A percentile compares a stretch with the other conserved stretches of the same genome.
Evolutionary conservation across 2,888 invertebrate genomes (phyloP).

Genomic region (Drosophila birchii): DNA sequence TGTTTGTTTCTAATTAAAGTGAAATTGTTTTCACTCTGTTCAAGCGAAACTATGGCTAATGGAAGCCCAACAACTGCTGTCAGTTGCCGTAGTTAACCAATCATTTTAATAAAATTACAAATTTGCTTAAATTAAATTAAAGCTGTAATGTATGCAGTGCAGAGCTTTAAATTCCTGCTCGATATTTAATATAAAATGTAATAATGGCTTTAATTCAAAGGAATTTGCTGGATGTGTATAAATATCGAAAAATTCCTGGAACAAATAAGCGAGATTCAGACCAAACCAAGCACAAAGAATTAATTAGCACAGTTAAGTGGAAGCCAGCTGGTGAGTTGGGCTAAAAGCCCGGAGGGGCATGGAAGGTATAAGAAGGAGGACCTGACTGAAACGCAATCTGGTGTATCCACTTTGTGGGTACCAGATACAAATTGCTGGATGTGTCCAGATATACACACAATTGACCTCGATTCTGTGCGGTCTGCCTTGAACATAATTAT

Average conservation of each 20-base stretch:
- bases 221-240: not conserved
- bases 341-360: conserved; percentile 3
- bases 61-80: conserved; percentile 4
- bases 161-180: conserved; percentile 2
- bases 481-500: conserved; percentile 61
- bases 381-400: conserved; percentile 30
- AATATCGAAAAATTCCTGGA: conserved; percentile 15
- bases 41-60: conserved; percentile 14
- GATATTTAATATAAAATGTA: conserved; percentile 10
- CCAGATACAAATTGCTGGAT: conserved; percentile 21
- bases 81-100: conserved; percentile 12
- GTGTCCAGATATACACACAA: conserved; percentile 33
- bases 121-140: conserved; percentile 30
- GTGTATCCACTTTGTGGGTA: conserved; percentile 10
- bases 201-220: conserved; percentile 11
- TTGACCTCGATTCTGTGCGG: conserved; percentile 64
- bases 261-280: conserved; percentile 22
- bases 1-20: conserved; percentile 46
- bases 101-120: conserved; percentile 29
- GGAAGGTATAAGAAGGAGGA: not conserved
- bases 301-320: conserved; percentile 52
- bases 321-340: conserved; percentile 9
- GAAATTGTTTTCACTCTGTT: conserved; percentile 38
- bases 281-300: conserved; percentile 44
- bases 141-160: conserved; percentile 10